phyloP scores from a whole-genome alignment of 2,888 invertebrate species.

The Heliconius ismenius region DNA sequence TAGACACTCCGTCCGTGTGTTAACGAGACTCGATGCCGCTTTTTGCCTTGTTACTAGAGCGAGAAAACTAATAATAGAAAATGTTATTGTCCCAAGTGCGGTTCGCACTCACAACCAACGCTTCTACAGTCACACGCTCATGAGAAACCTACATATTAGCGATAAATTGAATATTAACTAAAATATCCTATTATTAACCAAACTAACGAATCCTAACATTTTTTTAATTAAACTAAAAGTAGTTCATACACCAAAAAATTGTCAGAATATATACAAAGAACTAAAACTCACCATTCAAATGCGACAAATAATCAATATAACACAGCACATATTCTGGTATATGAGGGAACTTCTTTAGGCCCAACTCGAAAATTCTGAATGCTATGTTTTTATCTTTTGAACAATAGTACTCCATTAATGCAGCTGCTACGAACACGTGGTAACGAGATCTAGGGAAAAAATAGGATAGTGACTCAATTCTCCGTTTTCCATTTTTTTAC shows the following conservation, averaged over 20 bases:
- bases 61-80: neutral
- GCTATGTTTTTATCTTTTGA: slow-evolving; percentile 98
- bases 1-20: neutral
- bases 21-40: neutral
- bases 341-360: slow-evolving; percentile 97
- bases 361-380: slow-evolving; percentile 97
- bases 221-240: neutral
- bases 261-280: neutral
- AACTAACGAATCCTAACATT: too few species aligned
- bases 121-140: neutral
- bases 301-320: slow-evolving; percentile 98
- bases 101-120: neutral
- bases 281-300: slow-evolving; percentile 90
- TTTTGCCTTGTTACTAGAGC: neutral
- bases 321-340: slow-evolving; percentile 97
- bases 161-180: too few species aligned
- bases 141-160: too few species aligned
- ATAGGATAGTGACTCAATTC: neutral
- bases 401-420: slow-evolving; percentile 99
- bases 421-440: slow-evolving; percentile 98
- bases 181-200: too few species aligned
- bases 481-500: neutral
- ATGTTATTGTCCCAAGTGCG: rapidly evolving
- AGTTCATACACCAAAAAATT: neutral
- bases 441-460: slow-evolving; percentile 85